Percentiles rank a stretch among this genome's conserved stretches.
Conservation (phyloP, 2,113 vertebrate genomes). For the Megaceryle maxima region DNA sequence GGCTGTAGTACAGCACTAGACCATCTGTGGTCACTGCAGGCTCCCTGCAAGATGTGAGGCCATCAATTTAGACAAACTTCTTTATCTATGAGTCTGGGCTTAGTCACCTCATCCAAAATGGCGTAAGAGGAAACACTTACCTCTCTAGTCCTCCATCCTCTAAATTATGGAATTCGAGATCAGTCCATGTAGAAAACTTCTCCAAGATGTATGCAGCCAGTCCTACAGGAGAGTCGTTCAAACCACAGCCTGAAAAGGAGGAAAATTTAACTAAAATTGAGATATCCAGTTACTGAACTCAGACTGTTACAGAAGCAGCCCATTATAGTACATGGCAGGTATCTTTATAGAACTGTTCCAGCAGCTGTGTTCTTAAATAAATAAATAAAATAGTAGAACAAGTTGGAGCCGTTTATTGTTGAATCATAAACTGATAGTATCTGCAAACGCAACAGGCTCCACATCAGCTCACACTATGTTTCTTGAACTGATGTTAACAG, state of each 20-base stretch:
- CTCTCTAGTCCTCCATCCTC: conserved; percentile 79
- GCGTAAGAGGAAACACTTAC: background rate
- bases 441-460: background rate
- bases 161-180: conserved; percentile 48
- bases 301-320: background rate
- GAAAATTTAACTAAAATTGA: background rate
- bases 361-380: background rate
- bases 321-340: background rate
- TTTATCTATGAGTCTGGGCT: background rate
- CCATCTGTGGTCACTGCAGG: background rate
- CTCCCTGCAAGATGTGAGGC: rapidly evolving
- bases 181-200: conserved; percentile 80
- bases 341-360: background rate
- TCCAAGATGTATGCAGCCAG: conserved; percentile 80
- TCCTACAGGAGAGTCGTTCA: conserved; percentile 80
- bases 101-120: background rate
- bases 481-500: background rate
- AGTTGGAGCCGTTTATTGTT: background rate
- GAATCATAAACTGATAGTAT: background rate
- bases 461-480: background rate
- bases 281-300: background rate
- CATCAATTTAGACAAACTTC: background rate
- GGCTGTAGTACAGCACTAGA: background rate
- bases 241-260: conserved; percentile 66
- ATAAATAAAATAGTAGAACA: background rate